Evolutionary conservation across 2,113 vertebrate genomes (phyloP), one percentile per base, ranked within the genome.

Genomic region (Dunckerocampus dactyliophorus): DNA sequence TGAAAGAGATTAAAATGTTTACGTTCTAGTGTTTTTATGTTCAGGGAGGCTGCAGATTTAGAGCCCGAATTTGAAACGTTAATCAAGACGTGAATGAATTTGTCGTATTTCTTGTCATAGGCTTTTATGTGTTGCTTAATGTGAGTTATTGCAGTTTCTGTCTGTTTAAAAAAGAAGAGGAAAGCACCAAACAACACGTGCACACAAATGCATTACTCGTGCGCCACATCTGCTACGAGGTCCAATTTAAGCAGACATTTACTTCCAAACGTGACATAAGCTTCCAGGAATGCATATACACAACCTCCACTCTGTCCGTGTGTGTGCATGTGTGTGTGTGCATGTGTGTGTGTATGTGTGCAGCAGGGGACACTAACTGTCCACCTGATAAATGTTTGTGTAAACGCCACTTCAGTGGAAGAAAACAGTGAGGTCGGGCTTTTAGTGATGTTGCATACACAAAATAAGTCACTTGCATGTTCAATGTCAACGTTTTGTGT

Each of bases 361-460:
- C 48, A 65, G 3, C 15, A 65, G 56, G n/a, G 59, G 31, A 62
- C 52, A 59, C 72, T 83, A 81, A 87, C 80, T 82, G 70, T 69
- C 3, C 46, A 69, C 74, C 71, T 84, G 76, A 78, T 87, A 84
- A 88, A 88, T 87, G 85, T 87, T 87, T 86, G 82, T 73, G 65
- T 57, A 28, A 76, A 65, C 69, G 62, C 42, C 62, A 72, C 69
- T 69, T 71, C 71, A 54, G 69, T 37, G 15, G 15, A 71, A 58
- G 68, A 77, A 77, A 79, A 80, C 58, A 68, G 47, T 64, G 20
- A 63, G 55, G 37, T 67, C 68, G 39, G 61, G 72, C 71, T 81
- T 80, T 59, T 77, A 47, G 20, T 67, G 56, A 57, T 69, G 76
- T 77, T 81, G 74, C 59, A 63, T 13, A 56, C 54, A 56, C n/a